Evolutionary conservation across 2,888 invertebrate genomes (phyloP).

Genomic region (Agrotis ipsilon): DNA sequence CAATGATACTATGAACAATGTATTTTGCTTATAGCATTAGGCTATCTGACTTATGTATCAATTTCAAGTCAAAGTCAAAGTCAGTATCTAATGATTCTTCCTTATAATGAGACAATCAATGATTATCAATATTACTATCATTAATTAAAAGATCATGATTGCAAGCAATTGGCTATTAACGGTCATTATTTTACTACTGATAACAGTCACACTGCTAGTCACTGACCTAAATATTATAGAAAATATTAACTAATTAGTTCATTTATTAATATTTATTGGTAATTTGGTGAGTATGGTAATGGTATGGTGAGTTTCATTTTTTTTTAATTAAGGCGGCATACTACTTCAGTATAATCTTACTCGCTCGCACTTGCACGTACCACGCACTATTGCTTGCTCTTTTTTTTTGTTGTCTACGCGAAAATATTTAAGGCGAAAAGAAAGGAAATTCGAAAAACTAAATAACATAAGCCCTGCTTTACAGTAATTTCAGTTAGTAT

Average conservation of each 20-base stretch:
- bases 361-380: too few species aligned
- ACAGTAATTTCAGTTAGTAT: too few species aligned
- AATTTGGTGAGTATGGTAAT: too few species aligned
- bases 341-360: too few species aligned
- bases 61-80: too few species aligned
- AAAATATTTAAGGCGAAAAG: too few species aligned
- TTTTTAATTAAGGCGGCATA: too few species aligned
- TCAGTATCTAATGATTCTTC: neutral
- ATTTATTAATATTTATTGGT: neutral
- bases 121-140: conserved; percentile 16
- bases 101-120: conserved; percentile 12
- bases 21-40: neutral
- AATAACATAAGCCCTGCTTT: too few species aligned
- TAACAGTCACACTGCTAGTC: conserved; percentile 6
- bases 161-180: conserved; percentile 36
- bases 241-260: neutral
- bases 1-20: conserved; percentile 6
- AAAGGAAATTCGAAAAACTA: too few species aligned
- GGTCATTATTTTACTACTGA: conserved; percentile 1
- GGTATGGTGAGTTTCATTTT: too few species aligned
- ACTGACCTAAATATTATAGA: conserved; percentile 35
- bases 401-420: too few species aligned
- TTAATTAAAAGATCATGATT: conserved; percentile 26
- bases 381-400: too few species aligned
- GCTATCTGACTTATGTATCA: neutral